Base-by-base conservation (phyloP, 2,113 vertebrate species). In the Grus americana region DNA sequence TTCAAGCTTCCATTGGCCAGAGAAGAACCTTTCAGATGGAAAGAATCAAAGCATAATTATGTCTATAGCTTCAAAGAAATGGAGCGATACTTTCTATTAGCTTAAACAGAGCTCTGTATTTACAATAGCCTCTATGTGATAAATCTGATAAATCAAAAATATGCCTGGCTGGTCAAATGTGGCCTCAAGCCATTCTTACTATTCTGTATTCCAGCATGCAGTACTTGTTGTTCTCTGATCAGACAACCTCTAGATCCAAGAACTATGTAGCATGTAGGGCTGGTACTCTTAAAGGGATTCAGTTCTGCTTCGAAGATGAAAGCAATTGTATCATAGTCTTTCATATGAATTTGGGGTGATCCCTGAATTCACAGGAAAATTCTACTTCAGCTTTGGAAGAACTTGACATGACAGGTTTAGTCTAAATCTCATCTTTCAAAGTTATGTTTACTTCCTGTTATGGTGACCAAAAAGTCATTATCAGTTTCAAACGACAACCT, bases 1-100 rank as follows among this genome's bases (percentile, higher is more conserved):
- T 98, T 99, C 88, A 99, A 90, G 90, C 98, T 98, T 82, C 99
- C 99, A 26, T 99, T 99, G 93, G 98, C 97, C 87, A 99, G 96
- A 79, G 98, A 92, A 32, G 99, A 97, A 86, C 98, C 99, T 99
- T 98, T 84, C 67, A 95, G 94, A 96, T 65, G 63, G 92, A 98
- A 97, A 97, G n/a, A 97, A 92, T 58, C 18, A 44, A 72, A 90
- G 82, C 88, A 57, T 27, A 61, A 86, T 96, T 93, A 94, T 32
- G 40, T 72, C 54, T 54, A 3, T 29, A 36, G 29, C 47, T 46
- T 88, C 79, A 75, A 73, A 92, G 76, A 68, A 58, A 49, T 24
- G 55, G 47, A 66, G 54, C 8, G 21, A 34, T 71, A 34, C 13
- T 66, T 79, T 65, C 59, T 54, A 23, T 68, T 76, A 49, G 36